Percentiles rank a stretch among this genome's conserved stretches.
These are phyloP conservation scores for Myanophis thanlyinensis DNA, from an alignment of 2,113 vertebrate species.

Conservation along the genomic window DNA sequence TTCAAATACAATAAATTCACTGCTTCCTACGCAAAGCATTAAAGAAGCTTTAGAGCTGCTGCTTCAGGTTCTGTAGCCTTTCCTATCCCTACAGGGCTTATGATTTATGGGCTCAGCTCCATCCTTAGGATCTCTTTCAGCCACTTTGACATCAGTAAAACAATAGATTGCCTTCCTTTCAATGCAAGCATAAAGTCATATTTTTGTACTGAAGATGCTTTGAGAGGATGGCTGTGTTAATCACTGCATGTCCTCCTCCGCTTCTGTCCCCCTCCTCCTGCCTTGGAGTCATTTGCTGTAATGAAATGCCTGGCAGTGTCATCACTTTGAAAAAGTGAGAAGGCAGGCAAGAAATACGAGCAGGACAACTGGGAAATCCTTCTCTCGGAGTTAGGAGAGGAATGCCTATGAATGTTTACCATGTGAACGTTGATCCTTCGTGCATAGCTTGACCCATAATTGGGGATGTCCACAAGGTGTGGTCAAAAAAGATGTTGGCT, in stretches of 20 bases:
- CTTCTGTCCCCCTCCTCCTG: not conserved
- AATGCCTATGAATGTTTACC: not conserved
- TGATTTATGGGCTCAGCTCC: not conserved
- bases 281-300: slow-evolving; percentile 3
- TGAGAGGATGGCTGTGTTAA: not conserved
- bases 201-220: not conserved
- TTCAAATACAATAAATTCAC: slow-evolving; percentile 1
- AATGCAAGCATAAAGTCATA: not conserved
- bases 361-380: not conserved
- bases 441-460: not conserved
- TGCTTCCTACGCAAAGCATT: not conserved
- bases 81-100: not conserved
- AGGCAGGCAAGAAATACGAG: not conserved
- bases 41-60: not conserved
- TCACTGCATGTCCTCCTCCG: not conserved
- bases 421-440: not conserved
- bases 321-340: not conserved
- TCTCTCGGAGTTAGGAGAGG: not conserved
- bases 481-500: not conserved
- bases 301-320: not conserved
- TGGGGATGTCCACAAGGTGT: not conserved
- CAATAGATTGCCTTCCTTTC: slow-evolving; percentile 6
- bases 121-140: not conserved
- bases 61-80: not conserved
- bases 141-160: not conserved